phyloP scores from a whole-genome alignment of 2,888 invertebrate species.

The Euphydryas editha region DNA sequence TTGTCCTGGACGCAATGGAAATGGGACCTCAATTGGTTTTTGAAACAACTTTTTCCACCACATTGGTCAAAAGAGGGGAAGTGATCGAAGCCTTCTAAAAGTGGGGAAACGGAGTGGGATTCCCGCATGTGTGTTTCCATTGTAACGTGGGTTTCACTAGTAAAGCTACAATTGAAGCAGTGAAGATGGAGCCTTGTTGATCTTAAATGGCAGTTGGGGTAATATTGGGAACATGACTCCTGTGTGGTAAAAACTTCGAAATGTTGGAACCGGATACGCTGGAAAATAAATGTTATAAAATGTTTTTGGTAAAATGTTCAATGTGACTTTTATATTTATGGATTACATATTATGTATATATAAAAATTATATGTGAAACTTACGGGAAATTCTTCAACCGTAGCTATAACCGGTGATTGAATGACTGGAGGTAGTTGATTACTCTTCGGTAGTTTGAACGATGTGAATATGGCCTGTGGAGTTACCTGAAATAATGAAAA shows the following conservation, averaged over 20 bases:
- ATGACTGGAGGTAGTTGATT: conserved; percentile 73
- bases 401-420: conserved; percentile 71
- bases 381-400: conserved; percentile 78
- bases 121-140: conserved; percentile 93
- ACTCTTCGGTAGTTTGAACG: conserved; percentile 94
- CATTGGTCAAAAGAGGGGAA: conserved; percentile 84
- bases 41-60: conserved; percentile 78
- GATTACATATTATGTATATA: neutral
- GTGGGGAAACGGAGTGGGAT: conserved; percentile 92
- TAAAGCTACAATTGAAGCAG: conserved; percentile 94
- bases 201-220: conserved; percentile 88
- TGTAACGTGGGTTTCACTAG: conserved; percentile 90
- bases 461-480: conserved; percentile 96
- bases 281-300: conserved; percentile 40
- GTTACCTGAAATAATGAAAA: conserved; percentile 80
- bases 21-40: conserved; percentile 75
- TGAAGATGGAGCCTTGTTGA: conserved; percentile 91
- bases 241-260: conserved; percentile 85
- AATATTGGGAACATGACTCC: conserved; percentile 86
- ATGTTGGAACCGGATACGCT: conserved; percentile 85
- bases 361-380: conserved; percentile 42
- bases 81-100: conserved; percentile 93
- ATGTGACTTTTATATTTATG: neutral
- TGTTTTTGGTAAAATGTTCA: neutral
- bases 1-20: conserved; percentile 80